Evolutionary conservation across 2,888 invertebrate species (phyloP), one percentile per base, ranked within the genome.

Genomic region (Zaprionus bogoriensis): DNA sequence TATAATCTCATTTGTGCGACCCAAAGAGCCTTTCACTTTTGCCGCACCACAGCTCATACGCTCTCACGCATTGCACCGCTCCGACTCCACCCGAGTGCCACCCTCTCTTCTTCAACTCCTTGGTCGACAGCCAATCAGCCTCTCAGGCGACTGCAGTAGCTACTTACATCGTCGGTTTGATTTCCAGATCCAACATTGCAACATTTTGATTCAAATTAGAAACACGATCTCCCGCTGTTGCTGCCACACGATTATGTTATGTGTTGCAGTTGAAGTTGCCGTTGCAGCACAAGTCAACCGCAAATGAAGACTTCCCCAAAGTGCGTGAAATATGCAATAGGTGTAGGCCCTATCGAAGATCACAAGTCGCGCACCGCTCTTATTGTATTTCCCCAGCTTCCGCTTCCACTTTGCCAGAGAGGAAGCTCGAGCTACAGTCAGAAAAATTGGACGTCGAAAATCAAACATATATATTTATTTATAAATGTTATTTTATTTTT

Each of bases 21-120:
- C 81, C 81, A 78, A 76, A 62, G 77, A 66, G 78, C 80, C 80
- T 80, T 80, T 80, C 80, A 80, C 80, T 80, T 83, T 80, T 84
- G 71, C 63, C 60, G 70, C 61, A 68, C 42, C 44, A 69, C 59
- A 67, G 59, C 63, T 64, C 75, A 9, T 17, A 6, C 6, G 41
- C 20, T 41, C 41, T 61, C 68, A 80, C 80, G 84, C 80, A 80
- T 78, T 69, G 63, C 67, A 66, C 48, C 38, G n/a, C 12, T 55
- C 42, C 20, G 39, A 54, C 39, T 41, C 32, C 32, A 6, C 44
- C 10, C 48, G 19, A 48, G 17, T 32, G n/a, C 48, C 32, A 42
- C 19, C 22, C 12, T 10, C 45, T n/a, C 10, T 10, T 12, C 27
- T 32, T 23, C 22, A 27, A 12, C 51, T 2, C 19, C 53, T 23